These are phyloP conservation scores for Drosophila oshimai DNA, from an alignment of 1,140 invertebrate genomes.

Conservation along the genomic window DNA sequence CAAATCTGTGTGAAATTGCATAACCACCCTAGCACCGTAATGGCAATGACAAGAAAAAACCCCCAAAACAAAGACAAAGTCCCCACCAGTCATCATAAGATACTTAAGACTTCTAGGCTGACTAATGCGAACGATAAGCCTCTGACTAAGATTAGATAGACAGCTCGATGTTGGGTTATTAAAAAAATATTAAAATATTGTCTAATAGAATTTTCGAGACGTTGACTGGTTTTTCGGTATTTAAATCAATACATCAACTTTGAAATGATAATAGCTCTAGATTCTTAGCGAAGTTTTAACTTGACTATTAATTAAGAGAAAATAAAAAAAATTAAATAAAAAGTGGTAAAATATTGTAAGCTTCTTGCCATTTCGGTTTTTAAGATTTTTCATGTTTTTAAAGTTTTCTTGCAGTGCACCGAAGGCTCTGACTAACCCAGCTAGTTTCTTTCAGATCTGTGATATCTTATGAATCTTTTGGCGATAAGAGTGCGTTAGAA, in stretches of 20 bases:
- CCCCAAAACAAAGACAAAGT: slow-evolving; percentile 18
- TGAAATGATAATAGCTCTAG: too few species aligned
- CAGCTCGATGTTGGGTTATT: slow-evolving; percentile 1
- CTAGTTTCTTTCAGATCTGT: background rate
- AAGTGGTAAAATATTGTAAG: too few species aligned
- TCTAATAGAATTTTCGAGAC: background rate
- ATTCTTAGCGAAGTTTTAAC: too few species aligned
- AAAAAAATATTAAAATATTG: slow-evolving; percentile 11
- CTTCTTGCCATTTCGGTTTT: too few species aligned
- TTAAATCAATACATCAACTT: too few species aligned
- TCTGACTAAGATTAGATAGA: slow-evolving; percentile 19
- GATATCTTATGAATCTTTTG: background rate
- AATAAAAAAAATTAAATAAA: too few species aligned
- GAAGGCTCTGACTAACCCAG: slow-evolving; percentile 11
- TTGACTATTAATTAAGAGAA: too few species aligned
- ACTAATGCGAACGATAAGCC: slow-evolving; percentile 32
- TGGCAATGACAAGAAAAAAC: slow-evolving; percentile 35
- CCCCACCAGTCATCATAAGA: slow-evolving; percentile 24
- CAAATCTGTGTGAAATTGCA: slow-evolving; percentile 30
- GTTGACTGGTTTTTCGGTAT: slow-evolving; percentile 17
- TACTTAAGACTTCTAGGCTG: slow-evolving; percentile 27
- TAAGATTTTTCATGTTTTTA: background rate
- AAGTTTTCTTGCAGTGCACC: background rate
- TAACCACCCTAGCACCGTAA: background rate
- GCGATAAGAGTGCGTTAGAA: slow-evolving; percentile 41